A percentile compares a stretch with the other conserved stretches of the same genome.
These are phyloP conservation scores for Hyperoodon ampullatus DNA, from an alignment of 2,113 vertebrate species.

Conservation along the genomic window DNA sequence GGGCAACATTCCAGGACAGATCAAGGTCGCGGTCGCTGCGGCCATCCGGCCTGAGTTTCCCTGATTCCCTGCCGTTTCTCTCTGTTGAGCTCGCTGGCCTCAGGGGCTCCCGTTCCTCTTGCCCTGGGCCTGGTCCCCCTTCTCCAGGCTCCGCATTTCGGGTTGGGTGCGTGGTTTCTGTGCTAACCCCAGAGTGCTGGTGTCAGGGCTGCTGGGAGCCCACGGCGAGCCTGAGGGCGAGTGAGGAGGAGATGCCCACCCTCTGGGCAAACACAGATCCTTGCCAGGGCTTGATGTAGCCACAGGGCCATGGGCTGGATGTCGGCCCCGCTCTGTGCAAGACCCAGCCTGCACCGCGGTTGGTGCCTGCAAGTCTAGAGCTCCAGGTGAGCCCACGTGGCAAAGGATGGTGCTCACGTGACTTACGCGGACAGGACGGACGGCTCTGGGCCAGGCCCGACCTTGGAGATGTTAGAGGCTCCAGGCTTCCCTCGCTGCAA, in stretches of 20 bases:
- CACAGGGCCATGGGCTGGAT: not conserved
- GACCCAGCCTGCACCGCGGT: not conserved
- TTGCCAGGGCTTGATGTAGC: not conserved
- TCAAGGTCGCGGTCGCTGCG: not conserved
- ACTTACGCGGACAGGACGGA: not conserved
- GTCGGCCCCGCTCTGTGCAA: not conserved
- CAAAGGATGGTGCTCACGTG: not conserved
- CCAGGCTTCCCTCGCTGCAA: not conserved
- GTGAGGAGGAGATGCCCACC: not conserved
- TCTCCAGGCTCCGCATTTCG: not conserved
- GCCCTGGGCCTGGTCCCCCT: not conserved
- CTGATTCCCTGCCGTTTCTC: not conserved
- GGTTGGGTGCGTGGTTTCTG: not conserved
- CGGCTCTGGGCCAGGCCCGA: not conserved
- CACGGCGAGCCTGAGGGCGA: rapidly evolving
- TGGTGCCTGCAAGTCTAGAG: not conserved
- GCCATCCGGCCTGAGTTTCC: not conserved
- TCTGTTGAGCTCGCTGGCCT: rapidly evolving
- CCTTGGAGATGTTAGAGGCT: not conserved
- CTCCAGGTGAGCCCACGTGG: not conserved
- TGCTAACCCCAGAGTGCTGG: not conserved
- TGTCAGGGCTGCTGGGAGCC: not conserved
- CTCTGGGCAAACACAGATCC: not conserved
- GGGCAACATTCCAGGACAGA: not conserved
- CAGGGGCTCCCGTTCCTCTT: rapidly evolving